phyloP scores from a whole-genome alignment of 2,888 invertebrate genomes.

The Chymomyza amoena region DNA sequence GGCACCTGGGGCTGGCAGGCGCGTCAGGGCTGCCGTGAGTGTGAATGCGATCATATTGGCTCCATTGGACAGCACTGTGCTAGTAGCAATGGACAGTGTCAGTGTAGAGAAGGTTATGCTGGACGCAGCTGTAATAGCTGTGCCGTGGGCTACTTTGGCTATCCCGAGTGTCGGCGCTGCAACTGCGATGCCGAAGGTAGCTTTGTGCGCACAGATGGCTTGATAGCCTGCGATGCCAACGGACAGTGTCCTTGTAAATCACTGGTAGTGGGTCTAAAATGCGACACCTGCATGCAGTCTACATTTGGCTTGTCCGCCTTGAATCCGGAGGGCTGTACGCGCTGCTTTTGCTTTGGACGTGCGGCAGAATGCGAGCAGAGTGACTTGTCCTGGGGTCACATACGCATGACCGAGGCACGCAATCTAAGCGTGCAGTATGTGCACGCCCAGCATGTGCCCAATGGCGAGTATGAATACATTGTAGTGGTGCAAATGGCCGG shows the following conservation, averaged over 20 bases:
- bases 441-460: slow-evolving; percentile 66
- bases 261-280: slow-evolving; percentile 90
- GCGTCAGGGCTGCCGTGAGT: slow-evolving; percentile 88
- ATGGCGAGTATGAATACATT: slow-evolving; percentile 76
- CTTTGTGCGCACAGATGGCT: slow-evolving; percentile 79
- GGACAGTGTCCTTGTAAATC: slow-evolving; percentile 96
- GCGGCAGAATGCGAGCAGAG: slow-evolving; percentile 90
- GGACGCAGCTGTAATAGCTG: slow-evolving; percentile 91
- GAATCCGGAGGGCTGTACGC: slow-evolving; percentile 93
- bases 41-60: slow-evolving; percentile 85
- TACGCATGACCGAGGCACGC: slow-evolving; percentile 82
- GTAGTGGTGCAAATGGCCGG: slow-evolving; percentile 78
- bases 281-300: slow-evolving; percentile 89
- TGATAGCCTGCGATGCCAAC: slow-evolving; percentile 85
- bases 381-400: slow-evolving; percentile 89
- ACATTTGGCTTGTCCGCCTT: slow-evolving; percentile 90
- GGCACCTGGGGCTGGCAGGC: slow-evolving; percentile 90
- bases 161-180: slow-evolving; percentile 92
- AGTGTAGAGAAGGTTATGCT: slow-evolving; percentile 86
- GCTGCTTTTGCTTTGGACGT: slow-evolving; percentile 97
- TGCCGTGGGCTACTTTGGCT: slow-evolving; percentile 91
- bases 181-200: slow-evolving; percentile 89
- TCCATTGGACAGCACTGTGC: slow-evolving; percentile 83
- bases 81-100: slow-evolving; percentile 82
- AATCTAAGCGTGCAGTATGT: slow-evolving; percentile 79